These are phyloP conservation scores for Tapera naevia DNA, from an alignment of 2,797 vertebrate species.

Conservation along the genomic window DNA sequence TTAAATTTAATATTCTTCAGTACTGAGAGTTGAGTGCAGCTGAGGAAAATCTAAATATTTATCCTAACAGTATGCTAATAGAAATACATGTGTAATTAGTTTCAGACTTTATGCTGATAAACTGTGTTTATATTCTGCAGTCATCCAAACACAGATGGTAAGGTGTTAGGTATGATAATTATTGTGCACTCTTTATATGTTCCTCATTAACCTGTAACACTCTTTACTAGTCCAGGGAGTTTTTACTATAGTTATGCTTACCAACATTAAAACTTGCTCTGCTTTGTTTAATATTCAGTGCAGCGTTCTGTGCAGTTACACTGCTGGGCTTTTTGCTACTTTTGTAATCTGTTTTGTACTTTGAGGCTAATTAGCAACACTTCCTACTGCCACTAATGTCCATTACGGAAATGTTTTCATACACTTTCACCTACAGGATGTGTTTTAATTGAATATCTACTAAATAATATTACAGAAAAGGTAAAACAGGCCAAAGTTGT, in stretches of 20 bases:
- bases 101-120: neutral
- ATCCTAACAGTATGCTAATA: neutral
- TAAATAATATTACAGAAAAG: constrained; percentile 28
- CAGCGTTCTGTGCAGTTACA: neutral
- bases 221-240: constrained; percentile 45
- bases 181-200: constrained; percentile 45
- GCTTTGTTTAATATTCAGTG: constrained; percentile 31
- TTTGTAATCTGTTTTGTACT: neutral
- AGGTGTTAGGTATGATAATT: constrained; percentile 43
- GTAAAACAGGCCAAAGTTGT: constrained; percentile 36
- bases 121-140: constrained; percentile 38
- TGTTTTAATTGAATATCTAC: constrained; percentile 42
- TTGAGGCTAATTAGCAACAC: constrained; percentile 6
- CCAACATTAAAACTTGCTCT: neutral
- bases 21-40: neutral
- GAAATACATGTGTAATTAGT: neutral
- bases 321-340: neutral
- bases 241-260: constrained; percentile 18
- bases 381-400: neutral
- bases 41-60: neutral
- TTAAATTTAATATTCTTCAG: constrained; percentile 50
- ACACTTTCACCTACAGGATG: constrained; percentile 34
- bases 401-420: neutral
- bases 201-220: constrained; percentile 61
- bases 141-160: constrained; percentile 50